These are phyloP conservation scores for Phenganax subtilis DNA, from an alignment of 92 coral and sea anemone genomes.

Conservation along the genomic window DNA sequence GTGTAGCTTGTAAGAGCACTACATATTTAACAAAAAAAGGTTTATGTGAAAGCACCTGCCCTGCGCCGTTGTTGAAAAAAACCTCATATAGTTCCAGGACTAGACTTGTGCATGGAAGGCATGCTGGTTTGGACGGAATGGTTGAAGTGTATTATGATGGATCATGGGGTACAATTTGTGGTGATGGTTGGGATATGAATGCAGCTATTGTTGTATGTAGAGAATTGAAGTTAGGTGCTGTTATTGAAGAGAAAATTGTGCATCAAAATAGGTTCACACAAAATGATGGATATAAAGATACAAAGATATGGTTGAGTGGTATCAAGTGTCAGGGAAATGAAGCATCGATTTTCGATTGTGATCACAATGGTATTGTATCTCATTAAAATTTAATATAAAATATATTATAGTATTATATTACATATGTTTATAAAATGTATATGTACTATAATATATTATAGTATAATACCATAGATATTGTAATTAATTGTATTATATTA, in stretches of 20 bases:
- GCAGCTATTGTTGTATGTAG: slow-evolving; percentile 6
- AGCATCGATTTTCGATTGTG: not conserved
- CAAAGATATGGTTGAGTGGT: not conserved
- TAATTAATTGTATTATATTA: too few relatives aligned
- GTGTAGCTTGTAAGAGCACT: too few relatives aligned
- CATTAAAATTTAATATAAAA: too few relatives aligned
- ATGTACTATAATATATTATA: too few relatives aligned
- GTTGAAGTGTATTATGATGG: slow-evolving; percentile 18
- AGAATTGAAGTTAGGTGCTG: not conserved
- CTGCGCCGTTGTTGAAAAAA: not conserved
- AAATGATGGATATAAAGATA: not conserved
- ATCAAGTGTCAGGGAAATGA: not conserved
- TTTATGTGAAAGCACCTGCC: not conserved
- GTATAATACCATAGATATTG: too few relatives aligned
- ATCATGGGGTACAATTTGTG: slow-evolving; percentile 20
- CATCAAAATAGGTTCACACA: not conserved
- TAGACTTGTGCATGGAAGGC: not conserved
- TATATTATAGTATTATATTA: too few relatives aligned
- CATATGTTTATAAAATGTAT: too few relatives aligned
- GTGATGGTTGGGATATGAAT: not conserved
- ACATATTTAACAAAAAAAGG: not conserved
- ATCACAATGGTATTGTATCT: not conserved
- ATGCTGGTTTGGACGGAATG: not conserved
- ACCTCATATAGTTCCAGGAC: not conserved
- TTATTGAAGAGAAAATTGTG: not conserved